Base-by-base conservation (phyloP, 2,113 vertebrate genomes). In the Oncorhynchus kisutch region DNA sequence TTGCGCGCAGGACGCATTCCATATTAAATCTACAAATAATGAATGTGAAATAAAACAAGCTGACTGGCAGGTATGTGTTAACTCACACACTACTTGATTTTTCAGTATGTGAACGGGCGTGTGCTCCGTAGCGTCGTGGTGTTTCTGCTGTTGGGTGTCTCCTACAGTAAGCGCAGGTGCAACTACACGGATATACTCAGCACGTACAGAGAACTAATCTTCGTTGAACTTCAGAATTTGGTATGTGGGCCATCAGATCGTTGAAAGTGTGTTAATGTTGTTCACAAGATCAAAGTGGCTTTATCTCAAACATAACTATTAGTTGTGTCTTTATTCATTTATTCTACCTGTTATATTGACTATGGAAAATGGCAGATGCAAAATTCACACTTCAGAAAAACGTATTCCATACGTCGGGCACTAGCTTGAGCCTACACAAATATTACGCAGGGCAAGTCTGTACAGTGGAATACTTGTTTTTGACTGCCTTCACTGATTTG, bases 181-280 rank as follows among this genome's bases (percentile, higher is more conserved):
- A 85, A 92, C 82, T 91, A 91, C 71, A 81, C 74, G 67, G 88
- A 90, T 71, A 91, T 94, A 70, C 80, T 92, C 81, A 79, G 27
- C 72, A 84, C 85, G 67, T 94, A 93, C 86, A 89, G 81, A 75
- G 84, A 81, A 22, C 71, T 93, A 29, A 84, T 92, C 86, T 76
- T 87, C 20, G 82, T 88, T 64, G 88, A 94, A 79, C 87, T 94
- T 68, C 87, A 90, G 69, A 90, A 78, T 81, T 85, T 93, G 90
- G 93, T 94, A 87, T 57, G 68, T 76, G 22, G 51, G 14, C 16
- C 51, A 2, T 39, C 57, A 45, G 9, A 39, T 18, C 39, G 12
- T 11, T 67, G 2, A 6, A 48, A 5, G 31, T 18, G 39, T 12
- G 39, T 11, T 45, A 45, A 9, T 45, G 39, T 45, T 45, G 39